phyloP scores from a whole-genome alignment of 2,797 vertebrate species.

The Sebastes oblongus region DNA sequence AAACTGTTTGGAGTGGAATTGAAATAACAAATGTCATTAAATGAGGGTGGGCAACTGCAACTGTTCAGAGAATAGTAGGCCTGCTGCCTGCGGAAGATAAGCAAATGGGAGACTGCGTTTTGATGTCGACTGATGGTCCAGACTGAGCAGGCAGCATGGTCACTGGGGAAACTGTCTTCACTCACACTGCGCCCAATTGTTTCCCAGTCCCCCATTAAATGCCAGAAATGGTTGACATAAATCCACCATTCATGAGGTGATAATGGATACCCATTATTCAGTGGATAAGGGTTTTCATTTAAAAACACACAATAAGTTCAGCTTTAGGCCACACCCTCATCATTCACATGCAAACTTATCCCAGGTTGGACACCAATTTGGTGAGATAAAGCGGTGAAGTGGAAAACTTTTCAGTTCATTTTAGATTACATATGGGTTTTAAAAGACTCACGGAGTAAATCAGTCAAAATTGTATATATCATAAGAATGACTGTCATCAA shows the following conservation, averaged over 20 bases:
- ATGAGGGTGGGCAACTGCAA: conserved; percentile 52
- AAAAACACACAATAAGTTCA: conserved; percentile 20
- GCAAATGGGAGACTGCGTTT: conserved; percentile 47
- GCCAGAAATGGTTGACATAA: conserved; percentile 40
- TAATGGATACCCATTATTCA: conserved; percentile 39
- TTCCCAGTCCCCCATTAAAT: conserved; percentile 59
- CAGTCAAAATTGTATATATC: background rate
- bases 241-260: conserved; percentile 44
- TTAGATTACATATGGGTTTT: background rate
- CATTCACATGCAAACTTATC: conserved; percentile 13
- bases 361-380: background rate
- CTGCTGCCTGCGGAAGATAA: conserved; percentile 71
- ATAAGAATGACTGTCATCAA: background rate
- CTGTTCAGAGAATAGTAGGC: conserved; percentile 52
- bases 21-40: conserved; percentile 71
- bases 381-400: background rate
- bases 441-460: background rate
- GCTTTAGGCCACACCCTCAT: background rate
- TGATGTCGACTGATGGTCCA: conserved; percentile 53
- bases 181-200: conserved; percentile 51
- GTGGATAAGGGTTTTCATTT: background rate
- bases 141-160: conserved; percentile 38
- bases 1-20: conserved; percentile 63
- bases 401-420: background rate
- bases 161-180: conserved; percentile 43